Percentiles rank a stretch among this genome's conserved stretches.
These are phyloP conservation scores for Cheilosia variabilis DNA, from an alignment of 2,888 invertebrate species.

Conservation along the genomic window DNA sequence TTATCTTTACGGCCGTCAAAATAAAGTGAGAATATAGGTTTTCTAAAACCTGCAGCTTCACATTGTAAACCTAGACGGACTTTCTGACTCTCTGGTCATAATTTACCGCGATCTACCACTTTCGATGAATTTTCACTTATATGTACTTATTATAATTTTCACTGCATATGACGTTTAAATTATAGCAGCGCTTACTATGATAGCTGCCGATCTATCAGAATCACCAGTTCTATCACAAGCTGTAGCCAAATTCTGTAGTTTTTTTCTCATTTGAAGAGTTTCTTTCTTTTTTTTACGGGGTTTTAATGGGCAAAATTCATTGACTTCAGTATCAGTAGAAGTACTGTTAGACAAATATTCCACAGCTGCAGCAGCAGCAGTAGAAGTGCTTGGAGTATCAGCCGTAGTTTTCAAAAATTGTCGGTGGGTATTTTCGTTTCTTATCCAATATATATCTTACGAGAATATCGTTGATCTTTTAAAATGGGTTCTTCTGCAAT, in stretches of 20 bases:
- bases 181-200: no score
- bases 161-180: no score
- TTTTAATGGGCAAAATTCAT: not conserved
- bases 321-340: constrained; percentile 3
- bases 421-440: no score
- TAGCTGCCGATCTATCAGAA: constrained; percentile 32
- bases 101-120: not conserved
- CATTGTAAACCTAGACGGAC: not conserved
- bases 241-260: constrained; percentile 18
- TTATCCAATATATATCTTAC: no score
- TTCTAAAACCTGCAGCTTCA: not conserved
- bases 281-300: not conserved
- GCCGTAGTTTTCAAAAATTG: not conserved
- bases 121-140: not conserved
- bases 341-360: constrained; percentile 11
- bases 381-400: constrained; percentile 7
- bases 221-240: constrained; percentile 30
- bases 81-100: not conserved
- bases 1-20: constrained; percentile 1
- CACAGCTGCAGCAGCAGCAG: not conserved
- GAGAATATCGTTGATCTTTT: no score
- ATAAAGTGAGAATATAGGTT: not conserved
- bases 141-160: no score
- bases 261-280: not conserved
- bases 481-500: no score